Evolutionary conservation across 2,797 vertebrate species (phyloP).

Genomic region (Myotis pilosus): DNA sequence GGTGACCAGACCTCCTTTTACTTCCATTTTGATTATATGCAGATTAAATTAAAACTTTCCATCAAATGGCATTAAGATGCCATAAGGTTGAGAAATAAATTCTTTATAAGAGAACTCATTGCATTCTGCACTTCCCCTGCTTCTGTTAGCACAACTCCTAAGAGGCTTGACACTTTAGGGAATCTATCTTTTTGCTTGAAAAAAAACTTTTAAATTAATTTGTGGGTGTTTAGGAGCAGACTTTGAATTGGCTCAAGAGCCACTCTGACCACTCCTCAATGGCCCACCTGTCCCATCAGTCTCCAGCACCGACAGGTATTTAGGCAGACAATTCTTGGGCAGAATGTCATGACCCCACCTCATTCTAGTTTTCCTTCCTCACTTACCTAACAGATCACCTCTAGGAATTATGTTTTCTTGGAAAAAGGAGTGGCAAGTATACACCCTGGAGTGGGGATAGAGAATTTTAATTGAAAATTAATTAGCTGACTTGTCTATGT

Average conservation of each 20-base stretch:
- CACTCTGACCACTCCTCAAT: neutral
- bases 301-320: neutral
- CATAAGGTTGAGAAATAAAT: slow-evolving; percentile 28
- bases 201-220: neutral
- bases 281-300: neutral
- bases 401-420: slow-evolving; percentile 56
- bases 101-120: slow-evolving; percentile 15
- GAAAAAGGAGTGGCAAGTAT: slow-evolving; percentile 9
- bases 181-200: slow-evolving; percentile 25
- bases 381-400: slow-evolving; percentile 31
- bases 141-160: slow-evolving; percentile 22
- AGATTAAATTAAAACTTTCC: slow-evolving; percentile 40
- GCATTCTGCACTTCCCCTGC: neutral
- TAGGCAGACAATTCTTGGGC: neutral
- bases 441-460: neutral
- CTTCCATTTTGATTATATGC: slow-evolving; percentile 33
- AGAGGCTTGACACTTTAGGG: neutral
- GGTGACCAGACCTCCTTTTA: neutral
- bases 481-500: slow-evolving; percentile 15
- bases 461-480: slow-evolving; percentile 37
- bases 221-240: neutral
- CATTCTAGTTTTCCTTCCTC: neutral
- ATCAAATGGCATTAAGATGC: neutral
- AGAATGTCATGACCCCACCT: neutral
- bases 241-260: neutral